phyloP scores from a whole-genome alignment of 2,888 invertebrate species.

The Auanema sp. region DNA sequence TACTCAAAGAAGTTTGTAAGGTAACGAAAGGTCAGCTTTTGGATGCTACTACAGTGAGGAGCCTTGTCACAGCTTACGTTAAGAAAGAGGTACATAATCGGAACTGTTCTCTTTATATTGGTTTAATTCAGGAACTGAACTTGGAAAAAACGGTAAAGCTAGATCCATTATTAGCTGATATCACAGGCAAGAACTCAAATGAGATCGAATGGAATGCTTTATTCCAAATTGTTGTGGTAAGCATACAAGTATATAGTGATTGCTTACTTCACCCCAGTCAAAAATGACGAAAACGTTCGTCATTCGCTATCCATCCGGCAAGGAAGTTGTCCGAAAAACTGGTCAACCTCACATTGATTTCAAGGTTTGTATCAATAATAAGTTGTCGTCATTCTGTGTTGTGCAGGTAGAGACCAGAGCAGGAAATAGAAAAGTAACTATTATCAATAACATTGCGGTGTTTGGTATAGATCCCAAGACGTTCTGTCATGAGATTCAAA shows the following conservation, averaged over 20 bases:
- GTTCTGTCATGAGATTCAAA: slow-evolving; percentile 56
- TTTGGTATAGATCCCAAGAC: slow-evolving; percentile 78
- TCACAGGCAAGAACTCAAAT: slow-evolving; percentile 26
- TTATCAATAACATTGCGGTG: slow-evolving; percentile 84
- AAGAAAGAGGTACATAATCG: slow-evolving; percentile 34
- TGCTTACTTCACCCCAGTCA: slow-evolving; percentile 9
- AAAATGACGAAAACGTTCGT: slow-evolving; percentile 54
- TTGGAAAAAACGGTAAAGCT: slow-evolving; percentile 33
- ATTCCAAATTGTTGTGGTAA: slow-evolving; percentile 37
- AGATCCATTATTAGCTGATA: slow-evolving; percentile 31
- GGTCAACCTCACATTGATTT: slow-evolving; percentile 38
- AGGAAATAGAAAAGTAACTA: slow-evolving; percentile 74
- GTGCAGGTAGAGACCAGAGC: slow-evolving; percentile 55
- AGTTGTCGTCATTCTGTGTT: background rate
- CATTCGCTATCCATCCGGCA: slow-evolving; percentile 46
- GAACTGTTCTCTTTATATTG: too few species aligned
- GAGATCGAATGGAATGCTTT: slow-evolving; percentile 41
- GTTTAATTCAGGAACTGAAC: slow-evolving; percentile 29
- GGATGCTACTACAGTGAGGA: slow-evolving; percentile 27
- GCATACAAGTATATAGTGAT: background rate
- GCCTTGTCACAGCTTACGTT: slow-evolving; percentile 40
- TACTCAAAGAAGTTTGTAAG: slow-evolving; percentile 25
- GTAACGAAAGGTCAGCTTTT: slow-evolving; percentile 48
- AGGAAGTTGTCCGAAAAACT: slow-evolving; percentile 39
- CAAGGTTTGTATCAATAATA: slow-evolving; percentile 24